A percentile compares a stretch with the other conserved stretches of the same genome.
Conservation (phyloP, 1,140 invertebrate genomes). For the Orchestia grillus region DNA sequence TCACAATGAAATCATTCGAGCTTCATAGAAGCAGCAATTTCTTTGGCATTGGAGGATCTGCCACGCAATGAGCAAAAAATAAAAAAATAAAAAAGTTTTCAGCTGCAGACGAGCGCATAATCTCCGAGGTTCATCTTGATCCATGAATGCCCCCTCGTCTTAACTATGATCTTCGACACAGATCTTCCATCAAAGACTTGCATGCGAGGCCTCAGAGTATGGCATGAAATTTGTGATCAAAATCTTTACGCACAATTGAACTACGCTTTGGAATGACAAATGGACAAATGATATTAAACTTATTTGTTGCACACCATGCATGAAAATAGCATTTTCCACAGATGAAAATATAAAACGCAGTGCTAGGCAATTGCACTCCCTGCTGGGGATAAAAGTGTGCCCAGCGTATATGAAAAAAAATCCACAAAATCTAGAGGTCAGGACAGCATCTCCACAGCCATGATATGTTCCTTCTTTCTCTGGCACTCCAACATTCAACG, state of each 20-base stretch:
- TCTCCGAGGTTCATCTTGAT: constrained; percentile 20
- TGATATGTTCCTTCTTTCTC: too few species aligned
- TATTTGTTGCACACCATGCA: neutral
- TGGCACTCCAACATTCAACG: neutral
- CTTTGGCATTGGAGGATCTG: neutral
- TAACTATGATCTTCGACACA: constrained; percentile 4
- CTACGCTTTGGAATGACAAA: neutral
- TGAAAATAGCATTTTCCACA: neutral
- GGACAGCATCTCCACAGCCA: neutral
- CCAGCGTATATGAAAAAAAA: neutral
- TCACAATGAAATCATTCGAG: constrained; percentile 44
- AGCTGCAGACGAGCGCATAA: neutral
- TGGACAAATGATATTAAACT: neutral
- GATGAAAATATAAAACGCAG: too few species aligned
- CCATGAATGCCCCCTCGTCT: neutral
- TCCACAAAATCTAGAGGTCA: neutral
- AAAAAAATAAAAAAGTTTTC: neutral
- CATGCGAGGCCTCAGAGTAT: neutral
- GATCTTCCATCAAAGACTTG: neutral
- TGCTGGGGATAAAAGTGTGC: neutral
- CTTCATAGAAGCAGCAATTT: neutral
- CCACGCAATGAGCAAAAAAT: neutral
- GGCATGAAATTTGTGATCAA: neutral
- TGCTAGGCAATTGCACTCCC: too few species aligned
- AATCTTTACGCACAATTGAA: neutral